A percentile compares a stretch with the other conserved stretches of the same genome.
Evolutionary conservation across 2,113 vertebrate genomes (phyloP).

Genomic region (Lichenostomus cassidix): DNA sequence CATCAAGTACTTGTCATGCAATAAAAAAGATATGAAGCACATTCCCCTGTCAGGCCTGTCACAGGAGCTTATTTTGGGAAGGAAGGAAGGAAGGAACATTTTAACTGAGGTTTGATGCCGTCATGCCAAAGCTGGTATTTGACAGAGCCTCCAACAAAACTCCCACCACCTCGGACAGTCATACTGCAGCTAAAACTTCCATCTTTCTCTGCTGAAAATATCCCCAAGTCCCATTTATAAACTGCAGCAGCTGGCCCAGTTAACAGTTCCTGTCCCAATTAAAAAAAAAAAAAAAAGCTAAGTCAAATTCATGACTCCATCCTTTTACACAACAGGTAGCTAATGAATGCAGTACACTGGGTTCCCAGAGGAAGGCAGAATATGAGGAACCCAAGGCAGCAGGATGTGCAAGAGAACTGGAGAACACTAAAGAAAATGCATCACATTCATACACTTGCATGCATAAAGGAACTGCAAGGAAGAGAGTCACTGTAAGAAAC

Average conservation of each 20-base stretch:
- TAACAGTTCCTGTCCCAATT: background rate
- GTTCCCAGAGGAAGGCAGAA: background rate
- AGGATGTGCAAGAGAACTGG: background rate
- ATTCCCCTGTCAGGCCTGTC: conserved; percentile 10
- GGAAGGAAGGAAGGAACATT: conserved; percentile 3
- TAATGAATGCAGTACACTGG: background rate
- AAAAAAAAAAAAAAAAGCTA: background rate
- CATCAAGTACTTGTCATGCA: conserved; percentile 10
- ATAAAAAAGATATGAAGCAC: background rate
- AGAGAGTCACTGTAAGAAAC: background rate
- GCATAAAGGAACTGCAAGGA: background rate
- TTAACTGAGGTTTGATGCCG: conserved; percentile 27
- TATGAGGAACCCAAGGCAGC: background rate
- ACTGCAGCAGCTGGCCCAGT: background rate
- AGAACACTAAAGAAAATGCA: background rate
- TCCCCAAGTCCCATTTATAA: background rate
- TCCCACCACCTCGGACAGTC: conserved; percentile 12
- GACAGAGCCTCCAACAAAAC: conserved; percentile 39
- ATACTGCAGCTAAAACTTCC: background rate
- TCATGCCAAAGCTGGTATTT: conserved; percentile 15
- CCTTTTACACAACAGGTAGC: background rate
- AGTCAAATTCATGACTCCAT: background rate
- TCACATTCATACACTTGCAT: background rate
- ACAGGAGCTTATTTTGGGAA: conserved; percentile 28
- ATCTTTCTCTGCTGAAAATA: background rate